phyloP scores from a whole-genome alignment of 2,113 vertebrate species.

The Canis aureus region DNA sequence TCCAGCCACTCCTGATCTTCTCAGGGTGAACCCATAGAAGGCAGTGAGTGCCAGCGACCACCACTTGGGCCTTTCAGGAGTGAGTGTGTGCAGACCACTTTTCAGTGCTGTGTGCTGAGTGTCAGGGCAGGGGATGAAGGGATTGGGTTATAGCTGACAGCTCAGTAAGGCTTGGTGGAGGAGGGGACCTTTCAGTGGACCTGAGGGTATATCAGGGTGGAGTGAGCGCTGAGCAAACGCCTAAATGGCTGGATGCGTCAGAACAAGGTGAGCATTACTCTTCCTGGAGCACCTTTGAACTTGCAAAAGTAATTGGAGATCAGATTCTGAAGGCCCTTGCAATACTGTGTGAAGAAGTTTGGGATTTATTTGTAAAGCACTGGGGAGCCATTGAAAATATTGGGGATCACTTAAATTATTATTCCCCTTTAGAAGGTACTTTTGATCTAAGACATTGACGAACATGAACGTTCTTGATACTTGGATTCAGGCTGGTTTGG shows the following conservation, averaged over 20 bases:
- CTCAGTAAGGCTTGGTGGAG: neutral
- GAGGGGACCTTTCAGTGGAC: neutral
- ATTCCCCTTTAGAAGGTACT: neutral
- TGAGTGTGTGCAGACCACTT: neutral
- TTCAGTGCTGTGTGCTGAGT: too few species aligned
- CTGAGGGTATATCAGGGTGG: neutral
- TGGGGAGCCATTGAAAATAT: neutral
- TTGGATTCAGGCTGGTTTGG: neutral
- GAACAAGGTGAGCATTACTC: too few species aligned
- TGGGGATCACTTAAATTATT: neutral
- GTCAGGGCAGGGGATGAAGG: neutral
- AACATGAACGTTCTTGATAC: neutral
- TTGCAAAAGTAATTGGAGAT: neutral
- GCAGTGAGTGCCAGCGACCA: neutral
- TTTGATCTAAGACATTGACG: neutral
- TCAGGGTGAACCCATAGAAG: neutral
- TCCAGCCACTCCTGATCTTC: neutral
- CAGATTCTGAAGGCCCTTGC: neutral
- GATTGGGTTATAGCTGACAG: neutral
- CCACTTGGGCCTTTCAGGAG: neutral
- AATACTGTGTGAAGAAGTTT: neutral
- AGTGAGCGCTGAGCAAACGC: neutral
- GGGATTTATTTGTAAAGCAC: conserved; percentile 16
- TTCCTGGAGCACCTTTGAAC: neutral
- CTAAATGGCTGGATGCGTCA: neutral